Base-by-base conservation (phyloP, 2,888 invertebrate species). In the Dione vanillae region DNA sequence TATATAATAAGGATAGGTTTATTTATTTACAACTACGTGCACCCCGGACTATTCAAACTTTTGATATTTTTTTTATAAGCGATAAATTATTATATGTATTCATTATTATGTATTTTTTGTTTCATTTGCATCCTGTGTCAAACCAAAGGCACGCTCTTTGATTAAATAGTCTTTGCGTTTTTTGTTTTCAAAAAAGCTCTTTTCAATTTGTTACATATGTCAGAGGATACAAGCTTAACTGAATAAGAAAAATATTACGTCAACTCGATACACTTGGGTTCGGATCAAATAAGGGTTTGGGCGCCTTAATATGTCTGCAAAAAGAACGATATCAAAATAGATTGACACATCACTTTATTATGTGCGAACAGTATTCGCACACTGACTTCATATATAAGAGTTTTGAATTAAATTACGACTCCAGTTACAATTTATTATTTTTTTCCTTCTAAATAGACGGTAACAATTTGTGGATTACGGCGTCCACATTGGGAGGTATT, bases 241-340 rank as follows among this genome's bases (percentile, higher is more conserved):
- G 71, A 74, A 76, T 65, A 75, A 73, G 76, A 73, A 75, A 76
- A 76, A 79, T 77, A 78, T 74, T 75, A 74, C 74, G 66, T 71
- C 73, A 74, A 73, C 72, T 75, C 66, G 35, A 68, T 68, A 71
- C 45, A 16, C 52, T 71, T 59, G 65, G 27, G 59, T 43, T 43
- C 58, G 54, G 51, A 56, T 64, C 64, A 64, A 64, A 67, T 71
- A 65, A 67, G 54, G 56, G 40, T n/a, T 61, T 27, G 59, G 9
- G 20, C 27, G 27, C 47, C 61, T 49, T 62, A 62, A 62, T 47
- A n/a, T 65, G 10, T 27, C 47, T 40, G 62, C 41, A 20, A 51
- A 54, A 61, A 43, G 37, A 35, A 67, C 12, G 40, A 35, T 27
- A 49, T 67, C 7, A 37, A 43, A 41, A 41, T 67, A 12, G 43